phyloP scores from a whole-genome alignment of 2,888 invertebrate genomes.

The Heliconius cydno region DNA sequence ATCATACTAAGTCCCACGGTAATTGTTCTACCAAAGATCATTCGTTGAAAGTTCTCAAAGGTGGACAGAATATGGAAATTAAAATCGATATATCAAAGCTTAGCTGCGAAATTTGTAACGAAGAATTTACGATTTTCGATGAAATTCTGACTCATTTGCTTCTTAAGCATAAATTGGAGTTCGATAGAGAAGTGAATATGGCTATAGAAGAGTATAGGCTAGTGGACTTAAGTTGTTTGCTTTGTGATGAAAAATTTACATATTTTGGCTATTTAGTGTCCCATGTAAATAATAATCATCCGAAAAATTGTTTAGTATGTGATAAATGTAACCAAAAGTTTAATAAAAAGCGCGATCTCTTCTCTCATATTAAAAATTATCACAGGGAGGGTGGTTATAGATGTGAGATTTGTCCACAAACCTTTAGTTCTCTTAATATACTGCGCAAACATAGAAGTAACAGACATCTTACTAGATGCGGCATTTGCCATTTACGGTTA shows the following conservation, averaged over 20 bases:
- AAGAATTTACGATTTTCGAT: constrained; percentile 58
- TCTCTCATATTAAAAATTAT: constrained; percentile 77
- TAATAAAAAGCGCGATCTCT: constrained; percentile 73
- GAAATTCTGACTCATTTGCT: constrained; percentile 65
- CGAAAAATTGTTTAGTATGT: constrained; percentile 75
- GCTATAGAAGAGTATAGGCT: constrained; percentile 73
- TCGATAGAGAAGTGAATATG: constrained; percentile 71
- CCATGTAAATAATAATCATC: constrained; percentile 72
- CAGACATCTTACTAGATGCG: constrained; percentile 70
- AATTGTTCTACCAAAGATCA: constrained; percentile 70
- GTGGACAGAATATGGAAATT: constrained; percentile 77
- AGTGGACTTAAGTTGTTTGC: constrained; percentile 64
- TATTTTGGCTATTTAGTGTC: constrained; percentile 77
- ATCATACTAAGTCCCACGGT: constrained; percentile 73
- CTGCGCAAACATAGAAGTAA: constrained; percentile 72
- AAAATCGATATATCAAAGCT: constrained; percentile 75
- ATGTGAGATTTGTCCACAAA: constrained; percentile 70
- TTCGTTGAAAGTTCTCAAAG: constrained; percentile 73
- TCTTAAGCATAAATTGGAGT: constrained; percentile 66
- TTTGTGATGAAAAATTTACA: constrained; percentile 68
- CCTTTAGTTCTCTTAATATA: constrained; percentile 71
- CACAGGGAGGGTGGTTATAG: constrained; percentile 76
- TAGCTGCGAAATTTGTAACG: constrained; percentile 67
- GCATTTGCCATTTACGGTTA: constrained; percentile 69
- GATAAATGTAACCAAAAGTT: constrained; percentile 76